phyloP scores from a whole-genome alignment of 2,113 vertebrate species.

The Cranoglanis bouderius region DNA sequence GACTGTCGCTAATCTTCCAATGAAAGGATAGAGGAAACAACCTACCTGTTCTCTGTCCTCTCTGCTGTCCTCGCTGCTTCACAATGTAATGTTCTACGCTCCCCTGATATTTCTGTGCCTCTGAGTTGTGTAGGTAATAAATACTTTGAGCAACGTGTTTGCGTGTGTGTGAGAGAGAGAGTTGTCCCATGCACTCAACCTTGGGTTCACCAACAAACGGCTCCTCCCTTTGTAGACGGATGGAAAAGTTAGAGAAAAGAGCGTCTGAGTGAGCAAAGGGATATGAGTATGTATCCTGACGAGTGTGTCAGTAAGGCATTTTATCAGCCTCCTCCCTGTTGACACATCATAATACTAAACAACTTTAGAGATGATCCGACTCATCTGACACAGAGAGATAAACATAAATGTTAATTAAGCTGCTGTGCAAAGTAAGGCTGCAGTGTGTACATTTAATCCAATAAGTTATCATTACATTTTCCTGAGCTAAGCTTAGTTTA shows the following conservation, averaged over 20 bases:
- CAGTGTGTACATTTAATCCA: constrained; percentile 14
- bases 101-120: constrained; percentile 62
- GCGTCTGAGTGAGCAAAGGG: constrained; percentile 57
- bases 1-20: neutral
- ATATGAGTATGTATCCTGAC: constrained; percentile 34
- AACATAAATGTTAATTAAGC: constrained; percentile 15
- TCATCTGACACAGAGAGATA: neutral
- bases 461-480: neutral
- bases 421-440: neutral
- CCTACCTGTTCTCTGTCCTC: constrained; percentile 72
- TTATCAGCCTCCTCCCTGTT: constrained; percentile 34
- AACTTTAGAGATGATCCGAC: constrained; percentile 30
- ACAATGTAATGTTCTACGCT: constrained; percentile 62
- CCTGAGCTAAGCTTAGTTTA: neutral
- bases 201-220: constrained; percentile 65
- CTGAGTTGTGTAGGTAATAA: constrained; percentile 70
- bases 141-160: constrained; percentile 64
- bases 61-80: constrained; percentile 58
- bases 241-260: constrained; percentile 56
- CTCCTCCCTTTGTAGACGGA: constrained; percentile 64
- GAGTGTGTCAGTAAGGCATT: constrained; percentile 27
- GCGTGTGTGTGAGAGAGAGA: constrained; percentile 55
- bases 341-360: constrained; percentile 33
- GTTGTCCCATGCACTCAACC: constrained; percentile 53
- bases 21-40: constrained; percentile 41